Conservation (phyloP, 2,888 invertebrate species). For the Sesia bembeciformis region DNA sequence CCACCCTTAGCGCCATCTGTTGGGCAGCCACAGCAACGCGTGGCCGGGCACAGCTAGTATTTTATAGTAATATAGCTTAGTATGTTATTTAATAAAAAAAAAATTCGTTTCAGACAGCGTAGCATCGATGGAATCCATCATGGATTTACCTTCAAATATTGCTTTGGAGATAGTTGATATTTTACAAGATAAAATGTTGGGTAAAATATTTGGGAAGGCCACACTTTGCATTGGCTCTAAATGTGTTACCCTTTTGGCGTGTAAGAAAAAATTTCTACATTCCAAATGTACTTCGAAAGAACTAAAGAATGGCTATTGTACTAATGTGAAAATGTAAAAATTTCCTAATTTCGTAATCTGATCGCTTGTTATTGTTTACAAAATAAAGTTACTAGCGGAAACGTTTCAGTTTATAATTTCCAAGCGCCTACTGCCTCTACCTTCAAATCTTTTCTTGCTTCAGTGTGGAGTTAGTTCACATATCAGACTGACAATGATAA, state of each 20-base stretch:
- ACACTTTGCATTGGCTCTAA: conserved; percentile 54
- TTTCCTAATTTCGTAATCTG: conserved; percentile 19
- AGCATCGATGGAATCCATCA: conserved; percentile 52
- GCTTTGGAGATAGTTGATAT: conserved; percentile 59
- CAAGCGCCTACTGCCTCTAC: no score
- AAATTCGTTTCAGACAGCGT: conserved; percentile 42
- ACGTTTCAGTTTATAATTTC: no score
- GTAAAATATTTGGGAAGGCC: conserved; percentile 54
- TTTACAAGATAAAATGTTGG: conserved; percentile 51
- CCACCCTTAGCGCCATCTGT: no score
- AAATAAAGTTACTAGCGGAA: conserved; percentile 19
- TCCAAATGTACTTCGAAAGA: conserved; percentile 47
- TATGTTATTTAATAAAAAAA: no score
- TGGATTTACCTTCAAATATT: conserved; percentile 58
- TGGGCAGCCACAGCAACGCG: no score
- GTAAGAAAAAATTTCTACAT: conserved; percentile 49
- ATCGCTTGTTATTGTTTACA: conserved; percentile 24
- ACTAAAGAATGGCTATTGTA: conserved; percentile 46
- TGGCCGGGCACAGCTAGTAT: no score
- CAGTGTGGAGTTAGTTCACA: no score
- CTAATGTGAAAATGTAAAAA: conserved; percentile 25
- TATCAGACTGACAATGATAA: no score
- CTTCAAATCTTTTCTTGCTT: no score
- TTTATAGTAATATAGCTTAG: no score
- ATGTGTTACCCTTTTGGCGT: conserved; percentile 45